These are phyloP conservation scores for Heterodera filipjevi DNA, from an alignment of 2,888 invertebrate species.

Conservation along the genomic window DNA sequence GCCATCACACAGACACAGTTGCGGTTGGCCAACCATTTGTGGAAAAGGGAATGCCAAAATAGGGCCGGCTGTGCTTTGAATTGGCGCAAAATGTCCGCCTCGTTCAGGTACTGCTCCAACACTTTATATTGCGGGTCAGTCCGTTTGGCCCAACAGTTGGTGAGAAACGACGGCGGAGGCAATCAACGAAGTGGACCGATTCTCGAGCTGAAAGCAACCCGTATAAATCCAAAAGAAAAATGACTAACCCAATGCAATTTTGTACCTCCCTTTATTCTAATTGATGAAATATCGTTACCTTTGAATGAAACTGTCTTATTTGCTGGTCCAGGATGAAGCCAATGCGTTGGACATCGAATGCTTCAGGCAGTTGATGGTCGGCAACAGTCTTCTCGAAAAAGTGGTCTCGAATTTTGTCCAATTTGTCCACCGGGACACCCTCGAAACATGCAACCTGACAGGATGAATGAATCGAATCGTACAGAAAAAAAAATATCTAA, in stretches of 20 bases:
- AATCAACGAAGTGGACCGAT: conserved; percentile 76
- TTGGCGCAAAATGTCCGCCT: conserved; percentile 66
- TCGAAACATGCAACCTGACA: conserved; percentile 43
- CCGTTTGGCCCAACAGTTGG: conserved; percentile 75
- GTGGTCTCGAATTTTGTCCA: conserved; percentile 46
- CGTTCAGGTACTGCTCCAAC: conserved; percentile 45
- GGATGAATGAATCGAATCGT: background rate
- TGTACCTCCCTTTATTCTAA: too few relatives aligned
- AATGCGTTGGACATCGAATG: conserved; percentile 78
- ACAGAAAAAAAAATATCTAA: background rate
- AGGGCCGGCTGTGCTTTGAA: conserved; percentile 72
- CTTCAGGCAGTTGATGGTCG: conserved; percentile 66
- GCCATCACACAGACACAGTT: conserved; percentile 67
- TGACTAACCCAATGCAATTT: background rate
- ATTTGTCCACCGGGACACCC: conserved; percentile 56
- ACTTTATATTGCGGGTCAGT: conserved; percentile 47
- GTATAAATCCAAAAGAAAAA: background rate
- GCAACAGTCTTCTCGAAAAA: conserved; percentile 50
- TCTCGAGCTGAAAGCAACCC: conserved; percentile 70
- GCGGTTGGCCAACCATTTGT: conserved; percentile 45
- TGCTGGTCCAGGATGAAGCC: conserved; percentile 72
- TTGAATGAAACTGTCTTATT: conserved; percentile 37
- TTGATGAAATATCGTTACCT: too few relatives aligned
- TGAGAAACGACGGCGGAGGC: conserved; percentile 81
- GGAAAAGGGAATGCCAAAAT: conserved; percentile 78